Conservation (phyloP, 2,888 invertebrate species). For the Stramonita haemastoma region DNA sequence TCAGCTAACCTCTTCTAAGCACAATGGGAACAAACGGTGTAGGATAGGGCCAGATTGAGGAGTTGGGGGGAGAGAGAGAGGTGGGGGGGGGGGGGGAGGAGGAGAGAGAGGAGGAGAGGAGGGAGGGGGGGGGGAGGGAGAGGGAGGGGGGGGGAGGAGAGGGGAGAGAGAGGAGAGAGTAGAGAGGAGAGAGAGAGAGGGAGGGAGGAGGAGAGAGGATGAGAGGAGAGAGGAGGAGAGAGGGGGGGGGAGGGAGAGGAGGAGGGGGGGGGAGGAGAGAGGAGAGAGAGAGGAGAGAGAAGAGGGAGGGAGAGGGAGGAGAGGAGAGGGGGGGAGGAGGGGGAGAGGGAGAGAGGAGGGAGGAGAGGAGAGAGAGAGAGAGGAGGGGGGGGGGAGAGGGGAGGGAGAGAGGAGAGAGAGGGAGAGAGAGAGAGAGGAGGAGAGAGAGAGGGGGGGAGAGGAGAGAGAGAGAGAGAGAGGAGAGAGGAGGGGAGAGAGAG, state of each 20-base stretch:
- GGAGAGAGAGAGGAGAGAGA: background rate
- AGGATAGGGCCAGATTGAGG: too few relatives aligned
- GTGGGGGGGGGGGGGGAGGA: background rate
- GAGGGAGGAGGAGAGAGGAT: background rate
- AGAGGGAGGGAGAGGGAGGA: background rate
- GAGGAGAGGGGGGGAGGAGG: background rate
- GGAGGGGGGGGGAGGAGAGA: background rate
- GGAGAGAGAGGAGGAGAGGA: background rate
- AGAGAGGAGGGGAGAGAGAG: background rate
- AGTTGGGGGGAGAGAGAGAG: background rate
- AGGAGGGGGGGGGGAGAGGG: background rate
- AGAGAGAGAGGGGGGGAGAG: background rate
- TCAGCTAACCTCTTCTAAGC: too few relatives aligned
- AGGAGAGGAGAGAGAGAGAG: background rate
- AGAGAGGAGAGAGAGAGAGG: background rate
- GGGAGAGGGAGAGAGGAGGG: background rate
- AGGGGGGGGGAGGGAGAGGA: background rate
- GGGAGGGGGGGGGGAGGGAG: too few relatives aligned
- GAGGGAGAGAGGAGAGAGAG: background rate
- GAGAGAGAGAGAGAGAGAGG: background rate
- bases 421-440: background rate
- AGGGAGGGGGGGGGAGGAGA: too few relatives aligned
- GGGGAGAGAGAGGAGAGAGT: background rate
- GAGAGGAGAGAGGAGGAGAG: background rate
- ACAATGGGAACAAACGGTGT: too few relatives aligned